Evolutionary conservation across 2,113 vertebrate genomes (phyloP), one percentile per base, ranked within the genome.

Genomic region (Tinamus guttatus): DNA sequence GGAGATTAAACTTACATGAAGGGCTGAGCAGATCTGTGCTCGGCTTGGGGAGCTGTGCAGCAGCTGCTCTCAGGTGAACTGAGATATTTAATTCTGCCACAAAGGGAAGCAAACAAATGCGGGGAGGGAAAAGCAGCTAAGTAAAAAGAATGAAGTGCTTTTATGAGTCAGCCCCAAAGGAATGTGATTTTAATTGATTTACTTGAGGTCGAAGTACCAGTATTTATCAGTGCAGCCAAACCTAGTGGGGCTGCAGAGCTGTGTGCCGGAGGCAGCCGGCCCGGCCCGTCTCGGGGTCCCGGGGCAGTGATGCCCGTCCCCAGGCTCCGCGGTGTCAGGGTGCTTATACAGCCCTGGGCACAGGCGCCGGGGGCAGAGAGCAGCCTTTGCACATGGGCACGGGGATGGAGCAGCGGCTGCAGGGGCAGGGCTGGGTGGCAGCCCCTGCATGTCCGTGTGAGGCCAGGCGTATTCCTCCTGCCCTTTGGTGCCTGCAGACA

Each of bases 171-270:
- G 41, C 19, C 60, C 34, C 65, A 68, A 16, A 88, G 80, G 81
- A 92, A 87, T 78, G 60, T 49, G 25, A 59, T 86, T 95, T 94
- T 70, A 45, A 81, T 94, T 84, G 85, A 78, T 88, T 90, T 64
- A 36, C 27, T 77, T 86, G 71, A 65, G 7, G n/a, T 91, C 94
- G 62, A 93, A 65, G 60, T 83, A 36, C 64, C 54, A 52, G 25
- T 9, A 2, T 32, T 74, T 83, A 62, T 9, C 0, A 0, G 19
- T 63, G 41, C 68, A 86, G 88, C 40, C 25, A 58, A 52, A 92
- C 10, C 73, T 36, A 40, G 32, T 40, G 68, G 28, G n/a, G 67
- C 4, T 83, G 1, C 32, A 28, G 81, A 54, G 56, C 12, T 0
- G 30, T 77, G 54, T 3, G 11, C 38, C 2, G 3, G 65, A 65